These are phyloP conservation scores for Patella pellucida DNA, from an alignment of 2,888 invertebrate species.

Conservation along the genomic window DNA sequence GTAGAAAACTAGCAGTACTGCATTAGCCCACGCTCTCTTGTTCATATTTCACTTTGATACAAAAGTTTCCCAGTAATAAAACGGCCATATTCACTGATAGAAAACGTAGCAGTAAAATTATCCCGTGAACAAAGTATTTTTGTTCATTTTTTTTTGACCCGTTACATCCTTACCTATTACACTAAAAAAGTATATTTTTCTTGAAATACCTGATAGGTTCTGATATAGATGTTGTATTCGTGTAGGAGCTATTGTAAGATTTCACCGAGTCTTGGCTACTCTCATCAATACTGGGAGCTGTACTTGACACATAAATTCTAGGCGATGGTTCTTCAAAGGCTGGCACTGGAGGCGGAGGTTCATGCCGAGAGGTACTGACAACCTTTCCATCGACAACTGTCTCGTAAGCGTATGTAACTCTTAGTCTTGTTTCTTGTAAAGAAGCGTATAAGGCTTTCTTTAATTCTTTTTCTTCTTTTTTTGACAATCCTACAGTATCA, in stretches of 20 bases:
- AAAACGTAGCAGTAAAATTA: too few relatives aligned
- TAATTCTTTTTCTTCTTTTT: constrained; percentile 70
- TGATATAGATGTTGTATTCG: not conserved
- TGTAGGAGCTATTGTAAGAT: constrained; percentile 28
- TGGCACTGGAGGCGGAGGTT: constrained; percentile 6
- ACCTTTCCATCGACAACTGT: constrained; percentile 13
- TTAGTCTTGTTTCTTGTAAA: constrained; percentile 59
- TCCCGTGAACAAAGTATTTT: too few relatives aligned
- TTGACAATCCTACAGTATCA: constrained; percentile 65
- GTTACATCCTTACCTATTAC: too few relatives aligned
- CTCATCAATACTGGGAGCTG: constrained; percentile 39
- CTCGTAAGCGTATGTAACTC: not conserved
- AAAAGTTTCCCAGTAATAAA: too few relatives aligned
- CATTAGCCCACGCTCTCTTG: too few relatives aligned
- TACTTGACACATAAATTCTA: constrained; percentile 18
- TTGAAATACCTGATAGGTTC: constrained; percentile 2
- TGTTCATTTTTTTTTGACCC: too few relatives aligned
- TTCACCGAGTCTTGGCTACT: constrained; percentile 53
- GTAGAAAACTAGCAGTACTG: too few relatives aligned
- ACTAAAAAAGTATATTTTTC: too few relatives aligned
- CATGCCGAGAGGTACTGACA: not conserved
- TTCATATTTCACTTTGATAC: too few relatives aligned
- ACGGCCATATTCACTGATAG: too few relatives aligned
- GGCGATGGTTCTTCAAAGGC: constrained; percentile 15
- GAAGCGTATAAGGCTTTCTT: constrained; percentile 71